A percentile compares a stretch with the other conserved stretches of the same genome.
Evolutionary conservation across 1,140 invertebrate species (phyloP).

Genomic region (Glomeris maerens): DNA sequence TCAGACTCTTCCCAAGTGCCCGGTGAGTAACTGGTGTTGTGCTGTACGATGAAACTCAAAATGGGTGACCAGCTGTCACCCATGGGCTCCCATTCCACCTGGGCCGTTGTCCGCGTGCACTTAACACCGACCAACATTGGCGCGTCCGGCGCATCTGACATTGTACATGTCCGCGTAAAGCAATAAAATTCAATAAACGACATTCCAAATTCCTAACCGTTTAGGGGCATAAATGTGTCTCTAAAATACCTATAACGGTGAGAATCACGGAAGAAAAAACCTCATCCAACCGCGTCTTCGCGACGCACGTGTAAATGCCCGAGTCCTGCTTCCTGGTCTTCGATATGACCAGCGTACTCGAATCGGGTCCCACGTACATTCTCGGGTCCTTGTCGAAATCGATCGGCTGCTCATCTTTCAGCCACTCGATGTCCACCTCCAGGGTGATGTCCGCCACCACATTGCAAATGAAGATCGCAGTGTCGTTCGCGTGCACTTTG

Average conservation of each 20-base stretch:
- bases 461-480: conserved; percentile 85
- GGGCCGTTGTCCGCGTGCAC: conserved; percentile 54
- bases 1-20: conserved; percentile 75
- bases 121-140: conserved; percentile 50
- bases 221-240: too few species aligned
- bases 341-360: conserved; percentile 82
- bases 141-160: conserved; percentile 75
- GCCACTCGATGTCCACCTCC: conserved; percentile 69
- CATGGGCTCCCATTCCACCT: conserved; percentile 67
- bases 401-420: conserved; percentile 65
- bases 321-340: conserved; percentile 90
- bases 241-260: conserved; percentile 63
- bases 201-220: too few species aligned
- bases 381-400: conserved; percentile 74
- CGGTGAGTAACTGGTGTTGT: conserved; percentile 86
- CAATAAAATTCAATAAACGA: too few species aligned
- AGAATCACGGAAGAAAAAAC: conserved; percentile 68
- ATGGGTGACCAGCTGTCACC: conserved; percentile 91
- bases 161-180: too few species aligned
- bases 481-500: conserved; percentile 72
- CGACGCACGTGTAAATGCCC: conserved; percentile 90
- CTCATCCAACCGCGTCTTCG: conserved; percentile 72
- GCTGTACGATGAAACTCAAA: conserved; percentile 76
- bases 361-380: conserved; percentile 45
- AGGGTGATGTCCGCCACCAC: conserved; percentile 70